Conservation (phyloP, 2,888 invertebrate genomes). For the Sarcophaga rosellei region DNA sequence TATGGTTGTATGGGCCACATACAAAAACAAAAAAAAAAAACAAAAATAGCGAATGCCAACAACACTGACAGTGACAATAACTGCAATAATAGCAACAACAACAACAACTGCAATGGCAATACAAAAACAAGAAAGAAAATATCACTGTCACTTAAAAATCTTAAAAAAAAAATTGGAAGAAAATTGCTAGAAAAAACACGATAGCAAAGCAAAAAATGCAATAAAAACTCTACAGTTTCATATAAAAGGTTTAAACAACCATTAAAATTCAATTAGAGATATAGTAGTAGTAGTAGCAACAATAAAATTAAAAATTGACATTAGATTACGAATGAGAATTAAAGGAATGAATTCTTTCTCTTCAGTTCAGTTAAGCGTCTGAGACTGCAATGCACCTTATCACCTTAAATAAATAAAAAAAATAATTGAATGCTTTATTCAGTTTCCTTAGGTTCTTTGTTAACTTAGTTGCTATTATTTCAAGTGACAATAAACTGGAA, state of each 20-base stretch:
- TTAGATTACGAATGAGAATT: not conserved
- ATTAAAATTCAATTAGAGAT: slow-evolving; percentile 68
- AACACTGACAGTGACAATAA: slow-evolving; percentile 44
- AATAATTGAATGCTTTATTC: no score
- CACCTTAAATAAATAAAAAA: no score
- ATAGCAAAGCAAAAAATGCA: not conserved
- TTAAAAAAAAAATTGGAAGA: slow-evolving; percentile 10
- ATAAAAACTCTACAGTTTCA: not conserved
- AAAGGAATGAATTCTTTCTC: not conserved
- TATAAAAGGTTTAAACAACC: slow-evolving; percentile 58
- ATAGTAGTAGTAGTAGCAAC: slow-evolving; percentile 2
- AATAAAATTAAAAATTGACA: not conserved
- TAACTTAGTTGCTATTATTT: no score
- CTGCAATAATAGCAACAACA: slow-evolving; percentile 49
- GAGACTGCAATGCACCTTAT: no score
- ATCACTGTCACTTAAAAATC: slow-evolving; percentile 57
- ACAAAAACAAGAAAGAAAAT: slow-evolving; percentile 8
- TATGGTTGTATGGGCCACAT: slow-evolving; percentile 43
- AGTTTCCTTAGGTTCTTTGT: no score
- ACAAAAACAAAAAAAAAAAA: no score
- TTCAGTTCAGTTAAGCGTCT: no score
- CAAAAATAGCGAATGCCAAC: not conserved
- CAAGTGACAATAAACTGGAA: no score
- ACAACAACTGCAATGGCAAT: slow-evolving; percentile 44
- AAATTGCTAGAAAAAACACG: not conserved